Evolutionary conservation across 2,113 vertebrate species (phyloP).

Genomic region (Festucalex cinctus): DNA sequence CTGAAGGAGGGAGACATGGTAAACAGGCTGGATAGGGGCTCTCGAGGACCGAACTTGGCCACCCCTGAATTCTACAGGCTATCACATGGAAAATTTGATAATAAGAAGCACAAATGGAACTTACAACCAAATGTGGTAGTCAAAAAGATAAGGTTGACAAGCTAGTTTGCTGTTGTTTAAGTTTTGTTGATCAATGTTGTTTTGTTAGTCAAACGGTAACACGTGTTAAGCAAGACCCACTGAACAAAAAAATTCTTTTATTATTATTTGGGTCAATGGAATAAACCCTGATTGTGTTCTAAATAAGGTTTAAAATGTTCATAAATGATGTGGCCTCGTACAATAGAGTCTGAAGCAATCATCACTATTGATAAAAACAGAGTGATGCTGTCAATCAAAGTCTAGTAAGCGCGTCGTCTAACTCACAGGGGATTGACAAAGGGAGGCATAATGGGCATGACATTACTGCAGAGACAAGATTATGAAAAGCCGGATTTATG

Average conservation of each 20-base stretch:
- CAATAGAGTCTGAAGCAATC: background rate
- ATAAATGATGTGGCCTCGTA: background rate
- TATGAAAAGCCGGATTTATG: conserved; percentile 5
- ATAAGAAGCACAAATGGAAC: background rate
- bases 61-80: no score
- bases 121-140: background rate
- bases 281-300: background rate
- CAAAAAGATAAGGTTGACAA: no score
- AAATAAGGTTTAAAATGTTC: background rate
- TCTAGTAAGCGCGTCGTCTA: background rate
- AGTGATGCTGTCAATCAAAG: background rate
- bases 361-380: background rate
- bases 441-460: conserved; percentile 11
- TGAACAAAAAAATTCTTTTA: no score
- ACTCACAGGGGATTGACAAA: background rate
- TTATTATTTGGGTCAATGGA: no score
- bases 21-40: no score
- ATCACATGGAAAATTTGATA: background rate
- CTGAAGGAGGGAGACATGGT: no score
- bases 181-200: no score
- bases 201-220: no score
- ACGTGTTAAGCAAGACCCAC: no score
- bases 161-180: no score
- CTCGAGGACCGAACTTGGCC: no score
- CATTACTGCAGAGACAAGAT: conserved; percentile 4